Evolutionary conservation across 2,113 vertebrate genomes (phyloP).

Genomic region (Pollachius pollachius): DNA sequence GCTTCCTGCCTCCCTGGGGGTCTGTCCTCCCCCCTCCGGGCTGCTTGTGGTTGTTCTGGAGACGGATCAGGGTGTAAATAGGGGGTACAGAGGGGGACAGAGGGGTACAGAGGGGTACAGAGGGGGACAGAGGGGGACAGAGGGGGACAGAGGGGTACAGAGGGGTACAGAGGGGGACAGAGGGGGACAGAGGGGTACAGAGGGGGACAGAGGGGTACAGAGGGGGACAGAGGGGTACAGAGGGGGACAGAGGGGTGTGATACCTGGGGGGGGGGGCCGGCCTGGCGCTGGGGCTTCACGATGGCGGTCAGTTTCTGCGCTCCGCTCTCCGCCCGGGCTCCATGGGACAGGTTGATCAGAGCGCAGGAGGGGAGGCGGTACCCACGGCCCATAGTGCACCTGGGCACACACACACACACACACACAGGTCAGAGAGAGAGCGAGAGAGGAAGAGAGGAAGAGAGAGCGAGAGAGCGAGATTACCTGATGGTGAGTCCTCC

Average conservation of each 20-base stretch:
- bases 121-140: neutral
- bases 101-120: neutral
- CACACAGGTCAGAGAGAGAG: too few relatives aligned
- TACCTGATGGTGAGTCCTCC: constrained; percentile 95
- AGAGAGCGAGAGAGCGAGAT: neutral
- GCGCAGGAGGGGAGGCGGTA: constrained; percentile 93
- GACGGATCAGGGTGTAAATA: constrained; percentile 4
- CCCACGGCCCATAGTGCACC: constrained; percentile 81
- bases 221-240: too few relatives aligned
- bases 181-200: neutral
- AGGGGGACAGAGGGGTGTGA: constrained; percentile 16
- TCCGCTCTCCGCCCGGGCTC: constrained; percentile 81
- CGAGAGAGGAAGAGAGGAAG: too few relatives aligned
- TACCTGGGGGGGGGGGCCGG: constrained; percentile 87
- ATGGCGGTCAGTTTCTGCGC: constrained; percentile 88
- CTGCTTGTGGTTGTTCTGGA: constrained; percentile 78
- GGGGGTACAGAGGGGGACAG: neutral
- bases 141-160: too few relatives aligned
- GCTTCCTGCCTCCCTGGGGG: constrained; percentile 76
- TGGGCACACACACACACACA: constrained; percentile 38
- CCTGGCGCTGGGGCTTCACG: constrained; percentile 87
- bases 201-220: neutral
- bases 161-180: too few relatives aligned
- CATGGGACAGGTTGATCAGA: constrained; percentile 93
- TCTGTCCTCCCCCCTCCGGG: constrained; percentile 66